Evolutionary conservation across 1,140 invertebrate genomes (phyloP), one percentile per base, ranked within the genome.

Genomic region (Babylonia areolata): DNA sequence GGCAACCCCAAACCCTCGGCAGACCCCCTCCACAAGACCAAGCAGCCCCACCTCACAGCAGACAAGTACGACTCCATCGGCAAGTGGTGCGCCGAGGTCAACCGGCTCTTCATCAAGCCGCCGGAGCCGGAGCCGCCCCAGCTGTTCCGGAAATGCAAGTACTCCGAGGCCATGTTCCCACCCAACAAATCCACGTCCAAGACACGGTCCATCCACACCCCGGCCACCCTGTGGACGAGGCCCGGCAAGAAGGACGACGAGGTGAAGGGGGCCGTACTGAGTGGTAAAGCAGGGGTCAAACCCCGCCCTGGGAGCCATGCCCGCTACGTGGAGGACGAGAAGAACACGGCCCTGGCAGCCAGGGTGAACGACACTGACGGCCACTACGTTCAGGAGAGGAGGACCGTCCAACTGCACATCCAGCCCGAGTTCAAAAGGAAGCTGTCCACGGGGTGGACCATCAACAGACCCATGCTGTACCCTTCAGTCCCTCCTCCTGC

Each of bases 31-130:
- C 78, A 88, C 28, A 88, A 84, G 86, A 83, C 40, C 35, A 85
- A 88, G 33, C 79, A 85, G 37, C 84, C 86, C 54, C 39, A 42
- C 15, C 85, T 89, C 0, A 78, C 84, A 31, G 84, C 89, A 58
- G 89, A 89, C 69, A 87, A 87, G 28, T 75, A 81, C 23, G 79
- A 88, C 28, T 87, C 85, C 69, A 87, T 87, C 75, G 82, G 83
- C 39, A 83, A 71, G n/a, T 88, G 86, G 88, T 85, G 88, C 20
- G 33, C 73, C 17, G 86, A 88, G 37, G 88, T 88, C 42, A 88
- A 87, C 75, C 81, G 77, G 1, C 39, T 64, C 20, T 85, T 88
- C 40, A 69, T 87, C n/a, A 46, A 78, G 12, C 40, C 85, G 1
- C 77, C 82, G 39, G 87, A 86, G 35, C 69, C 64, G 5, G 80